Evolutionary conservation across 2,888 invertebrate species (phyloP), one percentile per base, ranked within the genome.

Genomic region (Cremastobaeus sp.): DNA sequence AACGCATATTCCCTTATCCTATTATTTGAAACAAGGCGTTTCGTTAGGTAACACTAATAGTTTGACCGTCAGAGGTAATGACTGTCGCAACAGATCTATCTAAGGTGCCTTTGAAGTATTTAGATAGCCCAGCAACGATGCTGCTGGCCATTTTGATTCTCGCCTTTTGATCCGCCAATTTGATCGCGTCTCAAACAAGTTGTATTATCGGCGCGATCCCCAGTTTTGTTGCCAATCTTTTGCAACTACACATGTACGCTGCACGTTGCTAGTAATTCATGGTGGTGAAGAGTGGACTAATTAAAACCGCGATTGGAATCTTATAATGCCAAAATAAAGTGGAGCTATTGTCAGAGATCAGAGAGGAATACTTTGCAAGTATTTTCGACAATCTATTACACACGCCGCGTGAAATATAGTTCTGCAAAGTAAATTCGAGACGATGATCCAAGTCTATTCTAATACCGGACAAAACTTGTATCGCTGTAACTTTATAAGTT

Each of bases 81-180:
- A 79, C 76, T 81, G 78, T 80, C 78, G 79, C 80, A 81, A 81
- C 70, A 59, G 48, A 65, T 47, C 78, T 81, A 79, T 77, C 77
- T 81, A 80, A 81, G 81, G 80, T 81, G 79, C 80, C 81, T 81
- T 81, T 79, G 79, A 80, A 73, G 69, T 71, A 69, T 74, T 60
- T 73, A 79, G 77, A 74, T 73, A 68, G n/a, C 55, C 34, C 18
- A 70, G 62, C 62, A 28, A 70, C 48, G 62, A 45, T 32, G 59
- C 52, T 47, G 59, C 65, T 72, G 62, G 55, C 65, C 57, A 55
- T 74, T 76, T 77, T 66, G 50, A 45, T 45, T 68, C 57, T 66
- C 50, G 60, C 57, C 68, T 62, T 59, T 65, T 57, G 50, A 50
- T 69, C 68, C 72, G 71, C 69, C 77, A 72, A 76, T 69, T 76